These are phyloP conservation scores for Myodes glareolus DNA, from an alignment of 2,113 vertebrate species.

Conservation along the genomic window DNA sequence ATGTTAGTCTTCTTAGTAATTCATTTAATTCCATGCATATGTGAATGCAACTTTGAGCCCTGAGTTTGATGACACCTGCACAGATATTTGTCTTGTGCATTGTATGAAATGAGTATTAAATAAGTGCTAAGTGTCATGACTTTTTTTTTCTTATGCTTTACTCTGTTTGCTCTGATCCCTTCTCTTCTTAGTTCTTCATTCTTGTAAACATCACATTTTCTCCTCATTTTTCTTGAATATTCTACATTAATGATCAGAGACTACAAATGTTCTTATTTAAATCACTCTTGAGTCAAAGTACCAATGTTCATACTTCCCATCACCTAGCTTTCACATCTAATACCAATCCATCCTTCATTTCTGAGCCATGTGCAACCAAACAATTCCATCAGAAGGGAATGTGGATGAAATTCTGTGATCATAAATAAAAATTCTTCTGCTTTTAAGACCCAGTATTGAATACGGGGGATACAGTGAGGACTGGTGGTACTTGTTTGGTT, in stretches of 20 bases:
- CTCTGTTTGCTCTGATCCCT: not conserved
- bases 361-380: not conserved
- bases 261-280: not conserved
- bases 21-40: fast-evolving
- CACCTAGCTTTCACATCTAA: not conserved
- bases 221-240: not conserved
- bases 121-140: not conserved
- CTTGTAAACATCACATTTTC: not conserved
- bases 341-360: not conserved
- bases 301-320: not conserved
- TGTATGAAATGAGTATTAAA: not conserved
- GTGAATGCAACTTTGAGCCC: not conserved
- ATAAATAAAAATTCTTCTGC: not conserved
- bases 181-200: not conserved
- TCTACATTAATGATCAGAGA: not conserved
- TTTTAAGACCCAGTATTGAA: not conserved
- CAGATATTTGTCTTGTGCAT: not conserved
- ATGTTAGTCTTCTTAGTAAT: not conserved
- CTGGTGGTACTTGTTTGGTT: not conserved
- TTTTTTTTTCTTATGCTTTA: not conserved
- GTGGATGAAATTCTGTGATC: not conserved
- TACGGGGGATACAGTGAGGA: not conserved
- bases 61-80: not conserved
- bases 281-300: not conserved
- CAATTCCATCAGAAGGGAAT: not conserved